These are phyloP conservation scores for Nemotelus nigrinus DNA, from an alignment of 2,888 invertebrate genomes.

Conservation along the genomic window DNA sequence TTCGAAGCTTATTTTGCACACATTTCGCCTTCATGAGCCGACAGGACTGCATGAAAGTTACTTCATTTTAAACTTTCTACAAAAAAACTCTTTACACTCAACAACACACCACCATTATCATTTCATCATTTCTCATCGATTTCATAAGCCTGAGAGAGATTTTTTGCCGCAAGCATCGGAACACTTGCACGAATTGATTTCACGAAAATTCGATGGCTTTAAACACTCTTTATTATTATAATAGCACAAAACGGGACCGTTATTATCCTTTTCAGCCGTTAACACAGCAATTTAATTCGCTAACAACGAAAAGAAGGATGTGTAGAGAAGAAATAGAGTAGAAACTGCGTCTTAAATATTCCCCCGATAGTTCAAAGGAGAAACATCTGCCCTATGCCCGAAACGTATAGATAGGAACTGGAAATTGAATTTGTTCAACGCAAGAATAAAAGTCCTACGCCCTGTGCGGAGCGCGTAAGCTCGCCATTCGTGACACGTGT, in stretches of 20 bases:
- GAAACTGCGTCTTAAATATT: neutral
- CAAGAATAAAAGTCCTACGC: slow-evolving; percentile 37
- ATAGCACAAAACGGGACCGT: neutral
- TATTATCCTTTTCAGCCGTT: neutral
- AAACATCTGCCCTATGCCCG: slow-evolving; percentile 20
- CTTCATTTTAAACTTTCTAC: neutral
- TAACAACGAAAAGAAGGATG: neutral
- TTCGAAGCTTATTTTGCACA: too few species aligned
- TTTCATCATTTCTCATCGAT: neutral
- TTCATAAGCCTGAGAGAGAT: too few species aligned
- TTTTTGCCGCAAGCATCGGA: too few species aligned
- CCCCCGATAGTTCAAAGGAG: neutral
- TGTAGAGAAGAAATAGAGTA: neutral
- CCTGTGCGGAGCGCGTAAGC: slow-evolving; percentile 3
- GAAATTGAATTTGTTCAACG: slow-evolving; percentile 18
- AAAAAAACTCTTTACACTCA: neutral
- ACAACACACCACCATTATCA: neutral
- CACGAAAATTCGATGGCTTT: neutral
- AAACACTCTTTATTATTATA: slow-evolving; percentile 9
- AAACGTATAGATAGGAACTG: slow-evolving; percentile 43
- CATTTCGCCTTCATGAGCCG: too few species aligned
- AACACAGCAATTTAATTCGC: neutral
- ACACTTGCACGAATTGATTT: too few species aligned
- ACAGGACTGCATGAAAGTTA: too few species aligned
- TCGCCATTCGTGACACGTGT: neutral